phyloP scores from a whole-genome alignment of 2,797 vertebrate genomes.

The Neosalanx taihuensis region DNA sequence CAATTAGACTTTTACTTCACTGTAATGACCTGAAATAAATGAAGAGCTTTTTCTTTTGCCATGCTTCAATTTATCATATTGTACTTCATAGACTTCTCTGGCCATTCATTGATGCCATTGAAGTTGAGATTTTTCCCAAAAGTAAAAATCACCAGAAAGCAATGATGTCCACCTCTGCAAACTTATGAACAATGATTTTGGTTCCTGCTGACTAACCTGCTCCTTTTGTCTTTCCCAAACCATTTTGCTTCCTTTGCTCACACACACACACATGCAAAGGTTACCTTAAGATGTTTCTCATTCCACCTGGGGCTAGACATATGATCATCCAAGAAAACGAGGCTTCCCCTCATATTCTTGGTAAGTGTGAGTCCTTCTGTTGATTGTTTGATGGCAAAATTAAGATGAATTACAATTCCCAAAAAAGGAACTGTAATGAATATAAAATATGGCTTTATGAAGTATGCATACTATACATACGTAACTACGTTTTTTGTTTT shows the following conservation, averaged over 20 bases:
- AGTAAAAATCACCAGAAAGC: conserved; percentile 47
- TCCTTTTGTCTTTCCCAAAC: conserved; percentile 77
- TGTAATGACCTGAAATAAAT: conserved; percentile 37
- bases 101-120: conserved; percentile 5
- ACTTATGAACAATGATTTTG: conserved; percentile 29
- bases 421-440: too few species aligned
- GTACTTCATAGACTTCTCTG: background rate
- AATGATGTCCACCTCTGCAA: conserved; percentile 76
- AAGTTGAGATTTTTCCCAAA: conserved; percentile 24
- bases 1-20: background rate
- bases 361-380: conserved; percentile 79
- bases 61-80: background rate
- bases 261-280: conserved; percentile 79
- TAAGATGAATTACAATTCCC: too few species aligned
- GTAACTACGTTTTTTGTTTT: too few species aligned
- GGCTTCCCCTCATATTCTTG: conserved; percentile 96
- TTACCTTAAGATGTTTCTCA: conserved; percentile 99
- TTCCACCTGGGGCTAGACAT: conserved; percentile 96
- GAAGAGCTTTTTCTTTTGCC: conserved; percentile 1
- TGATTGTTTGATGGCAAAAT: conserved; percentile 14
- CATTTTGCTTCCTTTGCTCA: conserved; percentile 54
- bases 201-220: conserved; percentile 65
- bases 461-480: too few species aligned
- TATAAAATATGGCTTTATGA: too few species aligned
- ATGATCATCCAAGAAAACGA: conserved; percentile 97